Evolutionary conservation across 1,140 invertebrate genomes (phyloP).

Genomic region (Pachypsylla venusta): DNA sequence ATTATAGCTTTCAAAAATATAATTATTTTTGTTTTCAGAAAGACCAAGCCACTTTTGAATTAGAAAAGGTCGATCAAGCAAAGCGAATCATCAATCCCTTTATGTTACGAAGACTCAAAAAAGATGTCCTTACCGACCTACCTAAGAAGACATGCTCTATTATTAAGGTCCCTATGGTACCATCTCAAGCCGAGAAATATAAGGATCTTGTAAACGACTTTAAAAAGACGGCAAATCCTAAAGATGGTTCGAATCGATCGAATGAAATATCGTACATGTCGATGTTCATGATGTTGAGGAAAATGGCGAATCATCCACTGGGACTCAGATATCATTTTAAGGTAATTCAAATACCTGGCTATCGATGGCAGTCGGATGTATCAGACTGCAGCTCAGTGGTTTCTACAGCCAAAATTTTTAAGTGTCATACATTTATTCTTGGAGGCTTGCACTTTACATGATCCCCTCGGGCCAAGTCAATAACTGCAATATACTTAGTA

Average conservation of each 20-base stretch:
- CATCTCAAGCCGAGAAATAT: constrained; percentile 58
- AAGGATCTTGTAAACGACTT: constrained; percentile 55
- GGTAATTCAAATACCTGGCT: too few relatives aligned
- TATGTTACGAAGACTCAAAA: constrained; percentile 76
- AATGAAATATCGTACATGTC: constrained; percentile 36
- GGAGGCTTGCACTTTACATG: too few relatives aligned
- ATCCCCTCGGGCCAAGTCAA: too few relatives aligned
- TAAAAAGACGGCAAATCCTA: constrained; percentile 38
- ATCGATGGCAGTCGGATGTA: too few relatives aligned
- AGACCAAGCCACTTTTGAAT: constrained; percentile 56
- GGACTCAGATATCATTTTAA: constrained; percentile 62
- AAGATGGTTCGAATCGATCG: constrained; percentile 10
- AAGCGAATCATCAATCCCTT: constrained; percentile 95
- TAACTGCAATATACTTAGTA: too few relatives aligned
- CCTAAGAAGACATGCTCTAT: constrained; percentile 62
- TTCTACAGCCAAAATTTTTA: too few relatives aligned
- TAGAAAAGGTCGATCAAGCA: constrained; percentile 76
- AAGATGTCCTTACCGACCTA: constrained; percentile 63
- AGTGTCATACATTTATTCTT: too few relatives aligned
- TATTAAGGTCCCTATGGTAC: constrained; percentile 45
- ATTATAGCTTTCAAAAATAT: too few relatives aligned
- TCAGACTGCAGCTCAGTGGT: too few relatives aligned
- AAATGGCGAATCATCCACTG: constrained; percentile 78
- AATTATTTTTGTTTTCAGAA: constrained; percentile 23
- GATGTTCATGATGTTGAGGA: constrained; percentile 78